Percentiles rank a stretch among this genome's conserved stretches.
Evolutionary conservation across 2,797 vertebrate genomes (phyloP).

Genomic region (Sebastes hubbsi): DNA sequence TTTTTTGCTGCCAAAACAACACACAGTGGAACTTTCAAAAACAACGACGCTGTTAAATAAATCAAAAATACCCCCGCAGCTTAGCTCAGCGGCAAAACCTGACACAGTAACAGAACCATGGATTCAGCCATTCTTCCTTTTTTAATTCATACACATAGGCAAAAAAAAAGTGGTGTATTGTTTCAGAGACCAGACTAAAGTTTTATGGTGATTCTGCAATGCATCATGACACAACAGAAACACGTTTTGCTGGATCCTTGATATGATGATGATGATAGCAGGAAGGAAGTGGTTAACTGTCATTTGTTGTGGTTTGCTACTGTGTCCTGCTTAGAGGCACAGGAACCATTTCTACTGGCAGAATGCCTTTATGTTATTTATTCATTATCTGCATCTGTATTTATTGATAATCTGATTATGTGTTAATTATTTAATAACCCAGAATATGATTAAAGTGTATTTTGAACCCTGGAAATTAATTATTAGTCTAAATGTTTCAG

Average conservation of each 20-base stretch:
- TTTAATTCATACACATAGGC: not conserved
- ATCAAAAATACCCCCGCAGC: constrained; percentile 46
- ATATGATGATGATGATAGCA: too few relatives aligned
- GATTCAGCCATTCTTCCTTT: constrained; percentile 6
- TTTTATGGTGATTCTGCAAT: not conserved
- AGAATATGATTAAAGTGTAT: not conserved
- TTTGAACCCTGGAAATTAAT: not conserved
- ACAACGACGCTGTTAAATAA: constrained; percentile 43
- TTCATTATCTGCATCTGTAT: not conserved
- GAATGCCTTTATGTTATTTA: not conserved
- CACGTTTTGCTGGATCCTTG: not conserved
- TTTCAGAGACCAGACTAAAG: not conserved
- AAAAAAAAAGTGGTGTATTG: not conserved
- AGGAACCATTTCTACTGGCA: not conserved
- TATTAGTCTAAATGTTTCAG: not conserved
- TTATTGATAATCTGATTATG: not conserved
- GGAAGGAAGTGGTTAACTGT: not conserved
- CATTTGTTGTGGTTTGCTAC: not conserved
- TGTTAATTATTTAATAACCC: not conserved
- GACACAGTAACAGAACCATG: constrained; percentile 13
- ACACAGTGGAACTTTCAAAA: constrained; percentile 37
- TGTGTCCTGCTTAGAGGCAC: not conserved
- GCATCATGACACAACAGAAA: not conserved
- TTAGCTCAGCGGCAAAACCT: constrained; percentile 24
- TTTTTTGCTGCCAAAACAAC: constrained; percentile 48